Evolutionary conservation across 2,888 invertebrate genomes (phyloP).

Genomic region (Tenthredo distinguenda): DNA sequence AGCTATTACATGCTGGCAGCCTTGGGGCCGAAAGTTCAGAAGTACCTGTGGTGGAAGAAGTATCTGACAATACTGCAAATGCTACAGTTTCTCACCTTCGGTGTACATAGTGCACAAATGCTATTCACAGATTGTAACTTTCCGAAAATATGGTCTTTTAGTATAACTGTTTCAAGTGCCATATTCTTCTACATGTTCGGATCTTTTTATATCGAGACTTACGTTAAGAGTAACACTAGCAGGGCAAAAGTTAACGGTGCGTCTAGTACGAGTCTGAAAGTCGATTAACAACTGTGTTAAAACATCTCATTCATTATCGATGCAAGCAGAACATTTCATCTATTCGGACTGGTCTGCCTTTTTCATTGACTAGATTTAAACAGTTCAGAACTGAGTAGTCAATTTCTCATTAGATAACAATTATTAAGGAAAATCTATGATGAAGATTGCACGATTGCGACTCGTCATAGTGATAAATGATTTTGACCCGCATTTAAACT

Average conservation of each 20-base stretch:
- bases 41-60: slow-evolving; percentile 97
- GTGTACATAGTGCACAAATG: slow-evolving; percentile 84
- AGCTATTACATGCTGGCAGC: slow-evolving; percentile 93
- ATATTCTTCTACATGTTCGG: slow-evolving; percentile 89
- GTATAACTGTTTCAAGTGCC: slow-evolving; percentile 83
- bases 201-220: slow-evolving; percentile 86
- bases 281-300: background rate
- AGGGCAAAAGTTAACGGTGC: background rate
- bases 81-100: slow-evolving; percentile 89
- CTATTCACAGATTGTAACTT: slow-evolving; percentile 85
- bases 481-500: too few species aligned
- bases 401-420: background rate
- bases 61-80: slow-evolving; percentile 93
- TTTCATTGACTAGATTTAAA: background rate
- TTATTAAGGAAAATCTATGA: too few species aligned
- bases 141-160: slow-evolving; percentile 85
- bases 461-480: too few species aligned
- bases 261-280: background rate
- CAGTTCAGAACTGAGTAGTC: background rate
- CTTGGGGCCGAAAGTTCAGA: slow-evolving; percentile 92
- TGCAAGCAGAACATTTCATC: background rate
- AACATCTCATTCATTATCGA: background rate
- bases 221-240: slow-evolving; percentile 76
- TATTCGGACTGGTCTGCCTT: background rate
- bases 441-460: too few species aligned